Evolutionary conservation across 2,113 vertebrate genomes (phyloP).

Genomic region (Periophthalmus modestus): DNA sequence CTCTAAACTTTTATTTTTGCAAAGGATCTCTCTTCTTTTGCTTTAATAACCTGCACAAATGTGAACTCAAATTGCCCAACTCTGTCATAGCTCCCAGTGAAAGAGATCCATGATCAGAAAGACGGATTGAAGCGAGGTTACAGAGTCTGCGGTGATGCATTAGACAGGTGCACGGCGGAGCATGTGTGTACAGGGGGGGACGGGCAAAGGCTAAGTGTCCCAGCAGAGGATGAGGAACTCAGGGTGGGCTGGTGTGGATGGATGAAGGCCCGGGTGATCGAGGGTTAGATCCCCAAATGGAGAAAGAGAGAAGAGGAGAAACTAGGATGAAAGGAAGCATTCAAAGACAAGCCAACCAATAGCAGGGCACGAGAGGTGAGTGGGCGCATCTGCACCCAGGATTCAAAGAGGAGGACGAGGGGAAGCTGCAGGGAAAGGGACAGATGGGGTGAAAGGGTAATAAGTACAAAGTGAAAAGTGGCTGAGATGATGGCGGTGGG

Average conservation of each 20-base stretch:
- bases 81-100: slow-evolving; percentile 13
- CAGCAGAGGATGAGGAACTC: slow-evolving; percentile 60
- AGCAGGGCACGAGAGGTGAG: slow-evolving; percentile 15
- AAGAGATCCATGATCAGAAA: slow-evolving; percentile 19
- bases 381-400: slow-evolving; percentile 22
- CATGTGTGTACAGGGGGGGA: slow-evolving; percentile 43
- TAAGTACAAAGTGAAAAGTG: slow-evolving; percentile 26
- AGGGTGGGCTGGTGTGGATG: slow-evolving; percentile 42
- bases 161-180: slow-evolving; percentile 45
- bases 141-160: slow-evolving; percentile 64
- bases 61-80: neutral
- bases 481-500: slow-evolving; percentile 16
- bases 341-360: neutral
- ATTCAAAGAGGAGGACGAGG: slow-evolving; percentile 21
- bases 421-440: slow-evolving; percentile 29
- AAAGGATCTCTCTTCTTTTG: too few species aligned
- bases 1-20: too few species aligned
- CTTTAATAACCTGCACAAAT: neutral
- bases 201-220: slow-evolving; percentile 68
- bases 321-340: slow-evolving; percentile 39
- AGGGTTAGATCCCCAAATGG: slow-evolving; percentile 42
- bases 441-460: slow-evolving; percentile 42
- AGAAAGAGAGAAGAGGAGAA: slow-evolving; percentile 21
- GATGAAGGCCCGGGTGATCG: slow-evolving; percentile 37
- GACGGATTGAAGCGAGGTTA: slow-evolving; percentile 58